A percentile compares a stretch with the other conserved stretches of the same genome.
Conservation (phyloP, 2,888 invertebrate genomes). For the Drosophila mettleri region DNA sequence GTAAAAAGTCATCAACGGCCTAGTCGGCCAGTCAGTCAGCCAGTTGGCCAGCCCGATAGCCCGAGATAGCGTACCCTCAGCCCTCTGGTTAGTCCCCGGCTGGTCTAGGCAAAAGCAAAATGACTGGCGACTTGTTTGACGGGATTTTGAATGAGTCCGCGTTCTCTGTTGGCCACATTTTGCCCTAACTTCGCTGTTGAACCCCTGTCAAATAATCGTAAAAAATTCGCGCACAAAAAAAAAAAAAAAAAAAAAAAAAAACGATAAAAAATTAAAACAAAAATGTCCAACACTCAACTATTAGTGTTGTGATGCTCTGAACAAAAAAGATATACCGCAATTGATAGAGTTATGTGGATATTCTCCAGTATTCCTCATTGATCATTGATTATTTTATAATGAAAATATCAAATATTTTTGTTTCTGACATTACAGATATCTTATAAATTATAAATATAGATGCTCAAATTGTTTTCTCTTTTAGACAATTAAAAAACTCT, state of each 20-base stretch:
- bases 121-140: constrained; percentile 71
- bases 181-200: constrained; percentile 63
- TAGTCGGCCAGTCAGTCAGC: constrained; percentile 46
- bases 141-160: constrained; percentile 73
- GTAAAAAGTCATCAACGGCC: constrained; percentile 77
- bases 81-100: not conserved
- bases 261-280: constrained; percentile 32
- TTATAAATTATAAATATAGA: too few species aligned
- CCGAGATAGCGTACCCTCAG: constrained; percentile 25
- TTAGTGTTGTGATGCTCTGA: constrained; percentile 47
- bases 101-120: constrained; percentile 70
- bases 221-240: constrained; percentile 61
- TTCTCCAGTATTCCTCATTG: not conserved
- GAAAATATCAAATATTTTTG: too few species aligned
- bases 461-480: not conserved
- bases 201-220: constrained; percentile 69
- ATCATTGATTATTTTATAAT: too few species aligned
- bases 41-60: constrained; percentile 51
- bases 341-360: not conserved
- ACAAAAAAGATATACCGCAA: constrained; percentile 9
- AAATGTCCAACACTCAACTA: constrained; percentile 52
- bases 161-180: constrained; percentile 54
- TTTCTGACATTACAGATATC: too few species aligned
- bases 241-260: constrained; percentile 26
- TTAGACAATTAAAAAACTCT: constrained; percentile 12